These are phyloP conservation scores for Crotalus viridis DNA, from an alignment of 2,113 vertebrate species.

Conservation along the genomic window DNA sequence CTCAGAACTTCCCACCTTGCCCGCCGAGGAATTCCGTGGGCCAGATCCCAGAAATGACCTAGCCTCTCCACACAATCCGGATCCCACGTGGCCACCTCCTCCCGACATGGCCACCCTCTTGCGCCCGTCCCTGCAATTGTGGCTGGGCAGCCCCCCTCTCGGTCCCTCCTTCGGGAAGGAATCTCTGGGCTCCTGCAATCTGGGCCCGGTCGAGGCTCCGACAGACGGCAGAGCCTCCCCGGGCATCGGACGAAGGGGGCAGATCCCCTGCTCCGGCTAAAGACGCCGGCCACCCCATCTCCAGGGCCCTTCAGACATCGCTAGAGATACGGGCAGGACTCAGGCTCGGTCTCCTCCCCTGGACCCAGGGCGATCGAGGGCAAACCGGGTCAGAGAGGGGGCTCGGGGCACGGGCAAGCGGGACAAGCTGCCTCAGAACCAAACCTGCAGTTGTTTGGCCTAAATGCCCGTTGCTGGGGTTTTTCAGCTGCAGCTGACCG, in stretches of 20 bases:
- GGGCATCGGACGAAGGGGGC: neutral
- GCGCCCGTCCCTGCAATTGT: neutral
- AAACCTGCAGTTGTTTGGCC: neutral
- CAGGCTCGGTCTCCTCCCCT: neutral
- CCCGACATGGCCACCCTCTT: neutral
- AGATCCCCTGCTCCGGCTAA: neutral
- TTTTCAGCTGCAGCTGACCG: neutral
- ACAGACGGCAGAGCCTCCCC: neutral
- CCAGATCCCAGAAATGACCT: neutral
- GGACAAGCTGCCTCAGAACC: neutral
- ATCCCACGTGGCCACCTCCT: neutral
- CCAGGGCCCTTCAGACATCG: neutral
- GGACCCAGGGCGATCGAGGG: neutral
- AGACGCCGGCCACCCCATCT: too few relatives aligned
- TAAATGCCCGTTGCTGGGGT: neutral
- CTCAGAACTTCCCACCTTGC: neutral
- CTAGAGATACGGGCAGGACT: neutral
- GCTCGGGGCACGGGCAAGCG: neutral
- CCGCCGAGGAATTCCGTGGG: neutral
- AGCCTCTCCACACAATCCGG: neutral
- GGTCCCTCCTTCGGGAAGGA: neutral
- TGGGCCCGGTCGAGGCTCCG: rapidly evolving
- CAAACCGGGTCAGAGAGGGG: neutral
- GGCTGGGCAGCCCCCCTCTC: neutral
- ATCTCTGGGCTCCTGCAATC: neutral